phyloP scores from a whole-genome alignment of 2,888 invertebrate genomes.

The Anodontia alba region DNA sequence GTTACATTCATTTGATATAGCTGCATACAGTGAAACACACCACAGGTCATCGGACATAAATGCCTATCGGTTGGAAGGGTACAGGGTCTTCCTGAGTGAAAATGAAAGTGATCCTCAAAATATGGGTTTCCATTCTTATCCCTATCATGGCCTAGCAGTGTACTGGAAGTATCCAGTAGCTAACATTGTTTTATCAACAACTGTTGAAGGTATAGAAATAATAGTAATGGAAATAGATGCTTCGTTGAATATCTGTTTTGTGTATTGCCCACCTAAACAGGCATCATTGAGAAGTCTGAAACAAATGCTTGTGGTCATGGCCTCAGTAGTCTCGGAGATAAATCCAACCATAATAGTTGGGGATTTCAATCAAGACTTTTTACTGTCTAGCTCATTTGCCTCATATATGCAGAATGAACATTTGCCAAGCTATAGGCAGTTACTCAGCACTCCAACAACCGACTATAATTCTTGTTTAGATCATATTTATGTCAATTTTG shows the following conservation, averaged over 20 bases:
- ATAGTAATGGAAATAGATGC: neutral
- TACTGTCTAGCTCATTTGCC: neutral
- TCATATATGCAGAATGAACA: slow-evolving; percentile 2
- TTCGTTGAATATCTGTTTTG: slow-evolving; percentile 9
- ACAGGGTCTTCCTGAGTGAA: neutral
- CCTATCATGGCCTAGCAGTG: slow-evolving; percentile 40
- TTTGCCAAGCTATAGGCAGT: slow-evolving; percentile 16
- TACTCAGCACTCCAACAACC: slow-evolving; percentile 30
- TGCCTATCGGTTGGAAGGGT: neutral
- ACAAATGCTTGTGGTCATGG: neutral
- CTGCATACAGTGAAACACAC: slow-evolving; percentile 49
- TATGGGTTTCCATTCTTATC: neutral
- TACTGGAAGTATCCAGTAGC: slow-evolving; percentile 11
- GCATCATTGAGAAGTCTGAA: neutral
- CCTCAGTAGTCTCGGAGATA: neutral
- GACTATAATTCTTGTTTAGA: slow-evolving; percentile 46
- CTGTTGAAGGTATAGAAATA: slow-evolving; percentile 24
- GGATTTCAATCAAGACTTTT: slow-evolving; percentile 32
- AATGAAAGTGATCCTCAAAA: neutral
- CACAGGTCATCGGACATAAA: neutral
- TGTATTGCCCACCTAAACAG: slow-evolving; percentile 28
- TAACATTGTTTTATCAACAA: neutral
- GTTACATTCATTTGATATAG: slow-evolving; percentile 33
- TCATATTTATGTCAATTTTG: slow-evolving; percentile 43
- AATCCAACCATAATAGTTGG: slow-evolving; percentile 27